Conservation (phyloP, 2,113 vertebrate genomes). For the Tachysurus fulvidraco region DNA sequence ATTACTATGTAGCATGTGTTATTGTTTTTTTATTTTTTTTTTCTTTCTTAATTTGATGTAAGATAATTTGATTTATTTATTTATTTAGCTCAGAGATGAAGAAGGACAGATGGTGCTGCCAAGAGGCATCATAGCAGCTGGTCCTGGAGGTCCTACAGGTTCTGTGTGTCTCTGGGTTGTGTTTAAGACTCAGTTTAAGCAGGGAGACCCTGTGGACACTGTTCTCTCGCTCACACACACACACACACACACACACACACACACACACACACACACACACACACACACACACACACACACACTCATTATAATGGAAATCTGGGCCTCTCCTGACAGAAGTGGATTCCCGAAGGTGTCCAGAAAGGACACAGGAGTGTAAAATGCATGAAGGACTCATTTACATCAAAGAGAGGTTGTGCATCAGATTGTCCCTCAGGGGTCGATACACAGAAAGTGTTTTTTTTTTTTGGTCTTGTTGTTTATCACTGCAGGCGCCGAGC, state of each 20-base stretch:
- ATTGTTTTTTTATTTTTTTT: not conserved
- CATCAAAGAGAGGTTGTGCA: constrained; percentile 47
- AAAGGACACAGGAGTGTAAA: constrained; percentile 45
- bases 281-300: not conserved
- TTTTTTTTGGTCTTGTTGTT: not conserved
- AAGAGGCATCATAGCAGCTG: constrained; percentile 74
- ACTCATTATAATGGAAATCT: constrained; percentile 55
- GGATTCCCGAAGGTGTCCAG: constrained; percentile 64
- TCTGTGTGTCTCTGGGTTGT: constrained; percentile 35
- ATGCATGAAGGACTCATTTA: constrained; percentile 54
- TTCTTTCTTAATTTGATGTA: not conserved
- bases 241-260: not conserved
- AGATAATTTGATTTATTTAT: constrained; percentile 4
- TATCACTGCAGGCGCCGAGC: not conserved
- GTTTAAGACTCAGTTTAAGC: constrained; percentile 43
- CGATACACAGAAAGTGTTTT: constrained; percentile 5
- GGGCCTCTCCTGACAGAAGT: constrained; percentile 46
- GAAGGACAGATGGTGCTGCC: constrained; percentile 74
- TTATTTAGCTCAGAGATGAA: constrained; percentile 27
- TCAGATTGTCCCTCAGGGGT: constrained; percentile 40
- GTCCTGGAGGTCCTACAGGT: constrained; percentile 53
- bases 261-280: not conserved
- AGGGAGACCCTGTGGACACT: constrained; percentile 27
- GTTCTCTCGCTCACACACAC: not conserved
- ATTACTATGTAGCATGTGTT: not conserved